Base-by-base conservation (phyloP, 2,888 invertebrate species). In the Pterostichus niger region DNA sequence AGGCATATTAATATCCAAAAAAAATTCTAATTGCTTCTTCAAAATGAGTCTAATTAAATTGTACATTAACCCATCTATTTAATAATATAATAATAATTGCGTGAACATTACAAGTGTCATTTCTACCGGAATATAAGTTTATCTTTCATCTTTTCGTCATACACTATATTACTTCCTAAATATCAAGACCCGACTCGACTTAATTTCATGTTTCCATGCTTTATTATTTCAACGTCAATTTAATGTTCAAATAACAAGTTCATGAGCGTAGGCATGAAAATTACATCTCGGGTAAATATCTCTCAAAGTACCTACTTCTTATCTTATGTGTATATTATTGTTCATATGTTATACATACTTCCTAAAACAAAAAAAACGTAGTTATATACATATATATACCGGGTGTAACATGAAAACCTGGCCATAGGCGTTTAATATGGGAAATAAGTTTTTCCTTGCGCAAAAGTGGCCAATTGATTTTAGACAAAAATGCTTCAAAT, bases 201-300 rank as follows among this genome's bases (percentile, higher is more conserved):
- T 49, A 35, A 64, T 35, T 33, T 35, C 35, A 35, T 64, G 64
- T 49, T 64, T 13, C 64, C 64, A 13, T 64, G 33, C 64, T 13
- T 33, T 64, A 64, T 64, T 64, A 64, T 64, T 64, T 64, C 64
- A 64, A 64, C 31, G 64, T 40, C 64, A 64, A 64, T 64, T 64
- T 64, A 64, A 64, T 64, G 64, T 64, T 64, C 33, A 64, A 64
- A 64, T 35, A 35, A 64, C 64, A n/a, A 64, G 64, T 33, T 64
- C 49, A 64, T 64, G 64, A 13, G 35, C 49, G 49, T 49, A 49
- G 49, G n/a, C n/a, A 64, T 11, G n/a, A n/a, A 64, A 64, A 64
- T 64, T 64, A 35, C n/a, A 64, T n/a, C 49, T 2, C n/a, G 49
- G 3, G 49, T 49, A 49, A 49, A 49, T 49, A 13, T n/a, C 49